phyloP scores from a whole-genome alignment of 1,140 invertebrate species.

The Camponotus floridanus region DNA sequence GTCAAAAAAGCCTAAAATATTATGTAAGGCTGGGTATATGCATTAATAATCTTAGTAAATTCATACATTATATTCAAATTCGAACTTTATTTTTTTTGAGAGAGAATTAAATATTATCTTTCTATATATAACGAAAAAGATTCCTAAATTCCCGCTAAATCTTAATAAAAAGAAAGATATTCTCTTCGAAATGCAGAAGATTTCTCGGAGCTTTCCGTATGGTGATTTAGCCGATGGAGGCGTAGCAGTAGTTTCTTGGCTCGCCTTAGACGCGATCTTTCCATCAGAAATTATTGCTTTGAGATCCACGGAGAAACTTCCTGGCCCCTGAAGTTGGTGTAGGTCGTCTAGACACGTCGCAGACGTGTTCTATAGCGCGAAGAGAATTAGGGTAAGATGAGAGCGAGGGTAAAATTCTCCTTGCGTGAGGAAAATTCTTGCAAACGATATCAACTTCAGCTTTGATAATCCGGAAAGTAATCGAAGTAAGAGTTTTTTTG shows the following conservation, averaged over 20 bases:
- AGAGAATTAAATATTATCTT: background rate
- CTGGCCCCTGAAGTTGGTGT: conserved; percentile 63
- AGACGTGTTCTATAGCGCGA: conserved; percentile 63
- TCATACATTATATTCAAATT: background rate
- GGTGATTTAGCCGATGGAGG: conserved; percentile 53
- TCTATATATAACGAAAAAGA: conserved; percentile 48
- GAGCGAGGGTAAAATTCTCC: conserved; percentile 58
- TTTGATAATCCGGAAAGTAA: conserved; percentile 25
- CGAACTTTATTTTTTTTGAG: background rate
- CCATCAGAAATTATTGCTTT: conserved; percentile 68
- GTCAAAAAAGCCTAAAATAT: background rate
- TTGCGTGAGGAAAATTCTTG: conserved; percentile 46
- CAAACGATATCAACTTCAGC: conserved; percentile 25
- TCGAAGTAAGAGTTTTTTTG: background rate
- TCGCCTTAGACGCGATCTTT: conserved; percentile 45
- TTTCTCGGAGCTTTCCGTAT: conserved; percentile 11
- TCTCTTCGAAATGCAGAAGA: conserved; percentile 35
- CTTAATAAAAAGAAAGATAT: conserved; percentile 43
- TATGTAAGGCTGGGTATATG: background rate
- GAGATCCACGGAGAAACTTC: conserved; percentile 45
- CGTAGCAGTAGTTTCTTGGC: conserved; percentile 54
- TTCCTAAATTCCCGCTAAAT: conserved; percentile 41
- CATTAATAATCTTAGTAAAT: background rate
- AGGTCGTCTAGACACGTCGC: conserved; percentile 75
- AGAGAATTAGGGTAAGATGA: conserved; percentile 61